These are phyloP conservation scores for Oscheius sp. DNA, from an alignment of 1,140 invertebrate species.

Conservation along the genomic window DNA sequence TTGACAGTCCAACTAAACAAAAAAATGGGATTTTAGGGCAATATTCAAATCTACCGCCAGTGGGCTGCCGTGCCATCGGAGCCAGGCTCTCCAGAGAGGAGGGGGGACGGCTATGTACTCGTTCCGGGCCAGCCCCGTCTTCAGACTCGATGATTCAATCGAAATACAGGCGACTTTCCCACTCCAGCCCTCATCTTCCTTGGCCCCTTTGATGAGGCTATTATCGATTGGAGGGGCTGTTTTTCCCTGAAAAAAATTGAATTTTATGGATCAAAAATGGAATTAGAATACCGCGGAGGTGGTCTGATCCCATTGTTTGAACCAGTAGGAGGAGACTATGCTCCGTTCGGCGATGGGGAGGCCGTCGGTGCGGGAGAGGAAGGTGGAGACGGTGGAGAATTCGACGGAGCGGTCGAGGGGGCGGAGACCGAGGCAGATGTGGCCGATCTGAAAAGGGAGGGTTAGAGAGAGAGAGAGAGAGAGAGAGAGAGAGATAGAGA, in stretches of 20 bases:
- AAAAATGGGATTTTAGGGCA: background rate
- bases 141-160: constrained; percentile 15
- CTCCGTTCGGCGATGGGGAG: constrained; percentile 19
- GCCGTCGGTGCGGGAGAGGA: background rate
- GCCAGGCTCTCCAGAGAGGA: constrained; percentile 31
- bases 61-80: constrained; percentile 27
- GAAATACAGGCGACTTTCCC: constrained; percentile 29
- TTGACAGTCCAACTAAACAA: constrained; percentile 12
- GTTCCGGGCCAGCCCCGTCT: background rate
- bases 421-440: constrained; percentile 78
- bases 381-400: constrained; percentile 71
- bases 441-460: no score
- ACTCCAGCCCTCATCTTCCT: constrained; percentile 26
- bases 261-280: background rate
- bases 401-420: constrained; percentile 78
- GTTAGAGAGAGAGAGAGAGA: no score
- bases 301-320: background rate
- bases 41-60: constrained; percentile 2
- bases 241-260: background rate
- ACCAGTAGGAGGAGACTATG: constrained; percentile 25
- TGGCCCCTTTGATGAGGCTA: constrained; percentile 16
- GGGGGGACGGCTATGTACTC: constrained; percentile 23
- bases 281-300: background rate
- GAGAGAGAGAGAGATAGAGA: no score
- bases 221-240: constrained; percentile 23